These are phyloP conservation scores for Leucopternis melanops DNA, from an alignment of 2,113 vertebrate species.

Conservation along the genomic window DNA sequence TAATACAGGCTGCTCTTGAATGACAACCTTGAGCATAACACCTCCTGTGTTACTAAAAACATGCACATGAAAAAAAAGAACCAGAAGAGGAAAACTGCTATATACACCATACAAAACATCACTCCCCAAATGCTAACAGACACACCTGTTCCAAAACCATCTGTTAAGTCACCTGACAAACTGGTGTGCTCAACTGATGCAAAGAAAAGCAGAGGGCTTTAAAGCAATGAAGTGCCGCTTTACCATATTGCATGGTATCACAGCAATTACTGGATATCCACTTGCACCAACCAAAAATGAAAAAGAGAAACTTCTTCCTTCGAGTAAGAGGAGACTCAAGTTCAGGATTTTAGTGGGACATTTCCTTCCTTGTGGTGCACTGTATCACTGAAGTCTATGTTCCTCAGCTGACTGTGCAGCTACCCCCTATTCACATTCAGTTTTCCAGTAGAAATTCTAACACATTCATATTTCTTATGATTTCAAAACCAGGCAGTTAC, in stretches of 20 bases:
- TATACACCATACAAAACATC: not conserved
- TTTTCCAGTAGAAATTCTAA: not conserved
- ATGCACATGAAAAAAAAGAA: not conserved
- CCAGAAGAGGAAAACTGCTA: not conserved
- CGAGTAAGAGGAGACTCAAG: fast-evolving
- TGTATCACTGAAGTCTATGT: not conserved
- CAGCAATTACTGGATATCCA: fast-evolving
- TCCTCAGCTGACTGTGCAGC: not conserved
- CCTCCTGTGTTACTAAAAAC: not conserved
- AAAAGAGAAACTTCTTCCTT: not conserved
- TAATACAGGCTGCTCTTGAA: not conserved
- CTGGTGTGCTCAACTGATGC: too few species aligned
- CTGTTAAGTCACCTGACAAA: not conserved
- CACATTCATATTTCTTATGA: not conserved
- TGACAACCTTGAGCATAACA: not conserved
- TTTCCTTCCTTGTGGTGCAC: not conserved
- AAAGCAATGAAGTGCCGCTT: not conserved
- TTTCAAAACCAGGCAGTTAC: not conserved
- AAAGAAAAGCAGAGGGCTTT: not conserved
- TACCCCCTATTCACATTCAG: not conserved
- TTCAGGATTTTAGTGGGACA: not conserved
- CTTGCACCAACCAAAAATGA: not conserved
- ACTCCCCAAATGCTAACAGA: not conserved
- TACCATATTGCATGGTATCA: not conserved
- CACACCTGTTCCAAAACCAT: not conserved